Evolutionary conservation across 2,888 invertebrate species (phyloP), one percentile per base, ranked within the genome.

Genomic region (Sinohyriopsis cumingii): DNA sequence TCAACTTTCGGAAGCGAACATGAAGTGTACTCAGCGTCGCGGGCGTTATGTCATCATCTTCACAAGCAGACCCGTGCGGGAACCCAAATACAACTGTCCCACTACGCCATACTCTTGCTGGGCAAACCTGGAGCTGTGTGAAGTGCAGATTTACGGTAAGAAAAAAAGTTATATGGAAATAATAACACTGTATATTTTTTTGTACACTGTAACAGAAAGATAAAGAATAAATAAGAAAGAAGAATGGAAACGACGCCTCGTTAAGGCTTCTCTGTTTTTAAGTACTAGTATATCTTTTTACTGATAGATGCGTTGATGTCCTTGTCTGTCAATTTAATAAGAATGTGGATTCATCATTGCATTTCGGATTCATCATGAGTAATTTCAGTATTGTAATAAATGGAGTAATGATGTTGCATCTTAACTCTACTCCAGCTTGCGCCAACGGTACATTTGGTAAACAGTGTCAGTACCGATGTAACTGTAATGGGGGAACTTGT

Each of bases 71-170:
- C 72, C 79, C 9, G 76, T 72, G 33, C 77, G 75, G 65, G 73
- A 67, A 4, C 75, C 77, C 15, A 77, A 73, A 9, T 59, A 75
- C 20, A 75, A 77, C 63, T 80, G 80, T 60, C 79, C 79, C 0
- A 68, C 68, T 12, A 77, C 75, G 1, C 56, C 73, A 28, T 82
- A 80, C 62, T 82, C 81, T 7, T 82, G 81, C 69, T 82, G 81
- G 81, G 81, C 81, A 15, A 80, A 82, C 57, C 70, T 82, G 2
- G 81, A 82, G 63, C 64, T 82, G 3, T 82, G 81, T 68, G 81
- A 82, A 65, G 80, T 82, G 4, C 70, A 78, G 64, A 71, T 80
- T 1, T 80, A 70, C 57, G 76, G 81, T 80, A 76, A 65, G 76
- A 63, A n/a, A 12, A 22, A 19, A 60, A 60, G 15, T 20, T 20